phyloP scores from a whole-genome alignment of 1,140 invertebrate genomes.

The Diachasma alloeum region DNA sequence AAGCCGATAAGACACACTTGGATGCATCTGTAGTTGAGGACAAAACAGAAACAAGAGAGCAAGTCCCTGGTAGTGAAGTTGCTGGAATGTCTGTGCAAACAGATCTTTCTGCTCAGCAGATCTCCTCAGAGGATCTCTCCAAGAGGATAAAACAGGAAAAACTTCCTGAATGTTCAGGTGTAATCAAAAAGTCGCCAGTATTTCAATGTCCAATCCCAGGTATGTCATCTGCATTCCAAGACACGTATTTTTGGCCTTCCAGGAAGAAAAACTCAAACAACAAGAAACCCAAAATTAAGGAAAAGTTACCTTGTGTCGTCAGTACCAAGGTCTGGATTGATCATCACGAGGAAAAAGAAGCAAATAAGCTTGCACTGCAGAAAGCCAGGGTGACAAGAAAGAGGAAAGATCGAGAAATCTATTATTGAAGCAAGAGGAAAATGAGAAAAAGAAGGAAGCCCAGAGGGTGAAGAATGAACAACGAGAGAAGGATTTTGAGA shows the following conservation, averaged over 20 bases:
- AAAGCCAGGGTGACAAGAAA: background rate
- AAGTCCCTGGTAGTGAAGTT: background rate
- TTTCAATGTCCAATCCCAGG: background rate
- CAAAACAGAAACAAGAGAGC: background rate
- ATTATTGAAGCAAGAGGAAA: background rate
- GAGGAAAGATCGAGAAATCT: background rate
- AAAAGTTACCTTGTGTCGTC: background rate
- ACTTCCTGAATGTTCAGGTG: background rate
- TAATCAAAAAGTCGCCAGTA: background rate
- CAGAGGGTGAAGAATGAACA: background rate
- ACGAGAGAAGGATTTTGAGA: background rate
- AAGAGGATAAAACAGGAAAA: background rate
- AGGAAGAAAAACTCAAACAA: background rate
- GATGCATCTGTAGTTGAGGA: no score
- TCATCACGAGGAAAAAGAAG: background rate
- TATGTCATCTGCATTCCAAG: background rate
- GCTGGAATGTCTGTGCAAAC: background rate
- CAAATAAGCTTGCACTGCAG: background rate
- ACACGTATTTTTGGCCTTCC: background rate
- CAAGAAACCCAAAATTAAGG: background rate
- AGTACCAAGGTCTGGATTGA: background rate
- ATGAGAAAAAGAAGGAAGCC: background rate
- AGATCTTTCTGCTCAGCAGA: background rate
- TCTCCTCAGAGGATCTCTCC: no score
- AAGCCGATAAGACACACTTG: no score